Conservation (phyloP, 2,888 invertebrate species). For the Pachymerium ferrugineum region DNA sequence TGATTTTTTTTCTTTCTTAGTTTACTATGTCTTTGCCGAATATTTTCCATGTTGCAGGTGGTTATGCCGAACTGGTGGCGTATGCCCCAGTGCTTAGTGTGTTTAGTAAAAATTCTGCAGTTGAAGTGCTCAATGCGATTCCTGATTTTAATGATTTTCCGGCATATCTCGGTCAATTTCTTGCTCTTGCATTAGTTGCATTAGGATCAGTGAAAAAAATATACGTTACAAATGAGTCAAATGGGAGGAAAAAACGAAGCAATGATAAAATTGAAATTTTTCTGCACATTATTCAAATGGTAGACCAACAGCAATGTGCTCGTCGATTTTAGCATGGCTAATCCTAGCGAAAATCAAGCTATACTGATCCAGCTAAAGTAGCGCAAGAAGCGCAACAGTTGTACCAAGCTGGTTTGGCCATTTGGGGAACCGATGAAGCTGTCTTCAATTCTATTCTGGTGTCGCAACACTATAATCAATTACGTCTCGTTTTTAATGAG, state of each 20-base stretch:
- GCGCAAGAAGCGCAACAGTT: slow-evolving; percentile 42
- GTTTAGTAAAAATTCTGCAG: neutral
- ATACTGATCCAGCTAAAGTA: neutral
- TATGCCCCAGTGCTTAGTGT: neutral
- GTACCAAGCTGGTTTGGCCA: slow-evolving; percentile 49
- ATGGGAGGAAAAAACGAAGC: neutral
- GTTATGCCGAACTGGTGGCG: neutral
- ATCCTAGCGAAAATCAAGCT: neutral
- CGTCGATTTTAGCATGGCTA: slow-evolving; percentile 46
- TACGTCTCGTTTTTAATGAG: slow-evolving; percentile 46
- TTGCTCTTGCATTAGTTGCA: neutral
- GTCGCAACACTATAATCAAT: slow-evolving; percentile 48
- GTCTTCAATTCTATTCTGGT: slow-evolving; percentile 46
- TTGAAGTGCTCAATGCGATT: neutral
- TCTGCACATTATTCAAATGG: neutral
- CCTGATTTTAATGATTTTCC: neutral
- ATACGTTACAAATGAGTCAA: neutral
- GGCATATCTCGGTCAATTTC: neutral
- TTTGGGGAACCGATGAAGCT: slow-evolving; percentile 47
- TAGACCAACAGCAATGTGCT: neutral
- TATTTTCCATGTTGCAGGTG: neutral
- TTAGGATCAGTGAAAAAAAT: neutral
- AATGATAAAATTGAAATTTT: neutral
- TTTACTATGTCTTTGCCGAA: neutral
- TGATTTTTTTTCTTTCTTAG: neutral